phyloP scores from a whole-genome alignment of 2,797 vertebrate species.

The Orestias chungarensis region DNA sequence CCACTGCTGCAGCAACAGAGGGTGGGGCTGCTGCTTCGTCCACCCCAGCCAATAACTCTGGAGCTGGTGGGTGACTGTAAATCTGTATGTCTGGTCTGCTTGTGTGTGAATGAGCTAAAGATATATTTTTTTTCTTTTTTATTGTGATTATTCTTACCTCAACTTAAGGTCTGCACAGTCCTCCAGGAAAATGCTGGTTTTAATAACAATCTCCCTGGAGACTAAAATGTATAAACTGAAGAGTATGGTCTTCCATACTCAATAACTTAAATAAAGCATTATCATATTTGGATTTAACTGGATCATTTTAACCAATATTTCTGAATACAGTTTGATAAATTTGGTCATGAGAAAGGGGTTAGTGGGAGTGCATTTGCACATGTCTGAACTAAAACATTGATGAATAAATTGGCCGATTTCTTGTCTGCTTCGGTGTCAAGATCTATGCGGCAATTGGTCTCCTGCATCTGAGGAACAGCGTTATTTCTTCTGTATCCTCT shows the following conservation, averaged over 20 bases:
- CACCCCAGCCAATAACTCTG: conserved; percentile 80
- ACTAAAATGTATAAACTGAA: neutral
- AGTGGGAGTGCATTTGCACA: neutral
- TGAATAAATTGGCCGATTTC: neutral
- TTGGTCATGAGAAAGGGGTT: neutral
- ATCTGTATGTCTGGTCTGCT: conserved; percentile 17
- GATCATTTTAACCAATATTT: neutral
- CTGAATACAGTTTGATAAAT: neutral
- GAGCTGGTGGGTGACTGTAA: conserved; percentile 91
- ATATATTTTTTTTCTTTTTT: neutral
- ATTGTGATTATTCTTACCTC: neutral
- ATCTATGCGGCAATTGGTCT: neutral
- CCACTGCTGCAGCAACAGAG: conserved; percentile 87
- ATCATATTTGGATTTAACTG: neutral
- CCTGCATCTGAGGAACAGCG: too few relatives aligned
- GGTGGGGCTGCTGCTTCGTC: conserved; percentile 82
- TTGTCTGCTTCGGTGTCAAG: neutral
- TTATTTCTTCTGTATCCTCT: neutral
- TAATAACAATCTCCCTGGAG: neutral
- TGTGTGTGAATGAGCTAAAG: conserved; percentile 19
- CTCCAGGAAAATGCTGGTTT: neutral
- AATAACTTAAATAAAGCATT: neutral
- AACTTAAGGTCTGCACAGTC: conserved; percentile 5
- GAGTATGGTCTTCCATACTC: neutral
- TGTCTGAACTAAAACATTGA: neutral